A percentile compares a stretch with the other conserved stretches of the same genome.
phyloP scores from a whole-genome alignment of 2,888 invertebrate genomes.

The Pantelozetes paolii region DNA sequence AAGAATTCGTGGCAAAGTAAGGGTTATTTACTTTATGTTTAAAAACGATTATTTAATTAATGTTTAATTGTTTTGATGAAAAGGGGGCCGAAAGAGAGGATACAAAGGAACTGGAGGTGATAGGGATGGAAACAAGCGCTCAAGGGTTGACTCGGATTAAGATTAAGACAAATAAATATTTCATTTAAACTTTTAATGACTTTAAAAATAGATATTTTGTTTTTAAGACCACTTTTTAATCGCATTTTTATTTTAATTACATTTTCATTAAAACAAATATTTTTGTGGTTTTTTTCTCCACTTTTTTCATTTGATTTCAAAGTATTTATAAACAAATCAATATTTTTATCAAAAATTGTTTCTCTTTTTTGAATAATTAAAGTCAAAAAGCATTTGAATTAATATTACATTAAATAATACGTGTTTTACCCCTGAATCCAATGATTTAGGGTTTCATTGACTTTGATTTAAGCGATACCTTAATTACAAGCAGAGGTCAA shows the following conservation, averaged over 20 bases:
- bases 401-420: background rate
- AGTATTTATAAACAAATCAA: background rate
- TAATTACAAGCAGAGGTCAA: constrained; percentile 5
- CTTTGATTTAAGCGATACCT: background rate
- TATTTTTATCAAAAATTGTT: background rate
- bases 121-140: constrained; percentile 1
- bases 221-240: no score
- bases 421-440: background rate
- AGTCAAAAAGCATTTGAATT: no score
- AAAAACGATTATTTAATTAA: background rate
- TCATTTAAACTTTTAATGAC: no score
- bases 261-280: no score
- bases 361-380: background rate
- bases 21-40: background rate
- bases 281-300: no score
- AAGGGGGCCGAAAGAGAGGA: constrained; percentile 18
- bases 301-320: background rate
- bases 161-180: background rate
- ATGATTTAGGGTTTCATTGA: background rate
- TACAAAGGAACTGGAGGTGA: constrained; percentile 14
- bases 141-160: background rate
- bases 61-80: constrained; percentile 3
- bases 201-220: no score
- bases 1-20: constrained; percentile 41
- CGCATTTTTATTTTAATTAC: no score